These are phyloP conservation scores for Pristionchus exspectatus DNA, from an alignment of 2,888 invertebrate species.

Conservation along the genomic window DNA sequence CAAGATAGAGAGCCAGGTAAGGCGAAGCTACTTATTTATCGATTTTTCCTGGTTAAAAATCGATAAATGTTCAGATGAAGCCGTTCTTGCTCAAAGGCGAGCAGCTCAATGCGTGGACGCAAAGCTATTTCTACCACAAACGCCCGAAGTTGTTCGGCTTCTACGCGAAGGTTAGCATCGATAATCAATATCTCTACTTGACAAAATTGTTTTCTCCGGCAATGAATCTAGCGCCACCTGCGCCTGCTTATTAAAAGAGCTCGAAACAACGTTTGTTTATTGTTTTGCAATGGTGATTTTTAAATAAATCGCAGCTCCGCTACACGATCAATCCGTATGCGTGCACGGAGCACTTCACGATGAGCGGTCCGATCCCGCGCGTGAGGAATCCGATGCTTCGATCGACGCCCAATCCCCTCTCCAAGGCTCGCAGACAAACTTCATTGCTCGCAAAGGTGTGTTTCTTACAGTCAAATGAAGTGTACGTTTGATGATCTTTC, in stretches of 20 bases:
- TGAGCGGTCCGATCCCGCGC: background rate
- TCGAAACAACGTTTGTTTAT: background rate
- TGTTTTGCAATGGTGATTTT: background rate
- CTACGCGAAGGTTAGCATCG: background rate
- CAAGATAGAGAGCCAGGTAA: background rate
- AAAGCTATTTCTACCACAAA: background rate
- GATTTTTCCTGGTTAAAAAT: background rate
- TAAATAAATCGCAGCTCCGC: constrained; percentile 15
- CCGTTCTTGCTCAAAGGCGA: constrained; percentile 41
- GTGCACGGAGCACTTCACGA: background rate
- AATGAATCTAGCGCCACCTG: too few relatives aligned
- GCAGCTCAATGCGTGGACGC: constrained; percentile 9
- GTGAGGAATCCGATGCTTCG: background rate
- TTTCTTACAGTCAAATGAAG: too few relatives aligned
- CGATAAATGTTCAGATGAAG: constrained; percentile 1
- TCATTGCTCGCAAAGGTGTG: too few relatives aligned
- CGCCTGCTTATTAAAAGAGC: too few relatives aligned
- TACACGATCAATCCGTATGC: constrained; percentile 45
- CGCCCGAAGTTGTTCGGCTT: background rate
- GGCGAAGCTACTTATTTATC: background rate
- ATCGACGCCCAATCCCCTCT: too few relatives aligned
- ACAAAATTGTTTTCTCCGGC: too few relatives aligned
- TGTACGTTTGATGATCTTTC: too few relatives aligned
- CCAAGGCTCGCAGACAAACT: too few relatives aligned
- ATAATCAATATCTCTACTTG: too few relatives aligned